Evolutionary conservation across 1,140 invertebrate species (phyloP), one percentile per base, ranked within the genome.

Genomic region (Telenomus remus): DNA sequence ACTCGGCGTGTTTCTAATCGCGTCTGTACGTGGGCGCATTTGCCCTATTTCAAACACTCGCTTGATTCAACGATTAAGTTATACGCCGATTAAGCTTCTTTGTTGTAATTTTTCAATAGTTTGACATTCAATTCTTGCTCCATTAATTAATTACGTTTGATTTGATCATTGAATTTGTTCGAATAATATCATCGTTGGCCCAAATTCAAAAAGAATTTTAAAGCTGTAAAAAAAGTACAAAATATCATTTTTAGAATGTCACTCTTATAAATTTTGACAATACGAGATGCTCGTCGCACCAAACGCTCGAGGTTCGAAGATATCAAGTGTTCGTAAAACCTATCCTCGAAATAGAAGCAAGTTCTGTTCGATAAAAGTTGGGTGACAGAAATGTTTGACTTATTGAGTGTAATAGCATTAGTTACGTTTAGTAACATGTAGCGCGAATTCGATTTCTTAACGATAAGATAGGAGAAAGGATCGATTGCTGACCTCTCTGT

Each of bases 251-350:
- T 39, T 9, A 2, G 37, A 2, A n/a, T n/a, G 37, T n/a, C 1
- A 11, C 37, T n/a, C n/a, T n/a, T n/a, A 39, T n/a, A 39, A 9
- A 3, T 11, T 39, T 11, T 1, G 3, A 47, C 57, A 46, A 4
- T 44, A 53, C 47, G 50, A 50, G 54, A 63, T 68, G 72, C 59
- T 65, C 64, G 57, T 59, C 57, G 61, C 65, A 48, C 54, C 56
- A 64, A 53, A 75, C 68, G n/a, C 37, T 80, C 77, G 69, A 77
- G 63, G 64, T 33, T 79, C 80, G 79, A 81, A 79, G 79, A 76
- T 78, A 78, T 79, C 71, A 54, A 60, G 50, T 61, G 65, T 66
- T 43, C 56, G 54, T 50, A 19, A 47, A 64, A 51, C 19, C 35
- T 51, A 43, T 60, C 56, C 68, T 63, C 42, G 6, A 54, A 43